Evolutionary conservation across 2,888 invertebrate species (phyloP).

Genomic region (Bursaphelenchus okinawaensis): DNA sequence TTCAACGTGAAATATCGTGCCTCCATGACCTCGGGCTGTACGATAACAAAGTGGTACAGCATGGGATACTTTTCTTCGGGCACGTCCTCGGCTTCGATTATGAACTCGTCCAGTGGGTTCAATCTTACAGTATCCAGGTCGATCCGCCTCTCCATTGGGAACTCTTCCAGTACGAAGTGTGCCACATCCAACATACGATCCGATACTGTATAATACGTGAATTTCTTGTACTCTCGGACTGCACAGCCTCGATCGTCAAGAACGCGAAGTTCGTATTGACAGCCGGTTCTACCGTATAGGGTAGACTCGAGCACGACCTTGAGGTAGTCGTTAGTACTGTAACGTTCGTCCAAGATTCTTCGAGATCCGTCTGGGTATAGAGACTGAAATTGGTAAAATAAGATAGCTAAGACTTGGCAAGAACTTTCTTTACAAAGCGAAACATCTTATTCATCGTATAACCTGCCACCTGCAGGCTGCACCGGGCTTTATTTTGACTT

Average conservation of each 20-base stretch:
- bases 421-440: too few species aligned
- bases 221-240: neutral
- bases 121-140: neutral
- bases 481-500: neutral
- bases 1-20: neutral
- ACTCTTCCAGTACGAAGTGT: neutral
- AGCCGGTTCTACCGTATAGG: neutral
- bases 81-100: neutral
- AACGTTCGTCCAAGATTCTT: neutral
- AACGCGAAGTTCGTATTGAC: neutral
- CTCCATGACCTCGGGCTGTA: neutral
- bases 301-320: neutral
- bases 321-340: neutral
- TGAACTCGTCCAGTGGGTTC: neutral
- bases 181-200: neutral
- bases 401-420: too few species aligned
- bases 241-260: neutral
- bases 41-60: neutral
- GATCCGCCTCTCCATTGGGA: neutral
- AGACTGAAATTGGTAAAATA: neutral
- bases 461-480: neutral
- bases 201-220: neutral
- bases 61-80: neutral
- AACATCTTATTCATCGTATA: too few species aligned
- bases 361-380: neutral